These are phyloP conservation scores for Passer montanus DNA, from an alignment of 2,113 vertebrate species.

Conservation along the genomic window DNA sequence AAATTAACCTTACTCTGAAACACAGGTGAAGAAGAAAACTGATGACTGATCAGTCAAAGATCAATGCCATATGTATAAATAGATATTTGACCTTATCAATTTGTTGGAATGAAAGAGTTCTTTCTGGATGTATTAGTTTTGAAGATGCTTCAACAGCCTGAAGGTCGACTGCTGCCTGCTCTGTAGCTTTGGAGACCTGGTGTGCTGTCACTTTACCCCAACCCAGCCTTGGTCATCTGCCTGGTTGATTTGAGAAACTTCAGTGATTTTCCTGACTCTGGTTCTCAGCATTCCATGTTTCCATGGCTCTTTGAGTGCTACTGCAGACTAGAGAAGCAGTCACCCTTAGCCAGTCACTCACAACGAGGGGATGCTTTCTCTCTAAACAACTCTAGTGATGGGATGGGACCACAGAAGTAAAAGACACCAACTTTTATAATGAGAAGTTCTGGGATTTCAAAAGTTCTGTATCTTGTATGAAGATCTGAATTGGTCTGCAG, in stretches of 20 bases:
- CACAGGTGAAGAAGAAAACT: background rate
- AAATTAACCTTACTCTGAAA: background rate
- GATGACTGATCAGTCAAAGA: background rate
- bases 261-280: background rate
- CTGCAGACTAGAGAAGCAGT: background rate
- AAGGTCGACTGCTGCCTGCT: background rate
- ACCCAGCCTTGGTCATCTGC: background rate
- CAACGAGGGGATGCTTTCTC: background rate
- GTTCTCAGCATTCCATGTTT: background rate
- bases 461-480: background rate
- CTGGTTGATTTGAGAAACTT: background rate
- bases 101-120: background rate
- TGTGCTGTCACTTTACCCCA: background rate
- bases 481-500: background rate
- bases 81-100: background rate
- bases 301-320: background rate
- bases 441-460: background rate
- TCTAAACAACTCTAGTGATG: background rate
- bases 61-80: background rate
- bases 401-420: background rate
- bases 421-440: background rate
- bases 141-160: background rate
- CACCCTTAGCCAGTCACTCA: background rate
- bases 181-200: fast-evolving
- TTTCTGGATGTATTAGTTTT: background rate